Percentiles rank a stretch among this genome's conserved stretches.
Conservation (phyloP, 2,113 vertebrate species). For the Corythornis cristatus region DNA sequence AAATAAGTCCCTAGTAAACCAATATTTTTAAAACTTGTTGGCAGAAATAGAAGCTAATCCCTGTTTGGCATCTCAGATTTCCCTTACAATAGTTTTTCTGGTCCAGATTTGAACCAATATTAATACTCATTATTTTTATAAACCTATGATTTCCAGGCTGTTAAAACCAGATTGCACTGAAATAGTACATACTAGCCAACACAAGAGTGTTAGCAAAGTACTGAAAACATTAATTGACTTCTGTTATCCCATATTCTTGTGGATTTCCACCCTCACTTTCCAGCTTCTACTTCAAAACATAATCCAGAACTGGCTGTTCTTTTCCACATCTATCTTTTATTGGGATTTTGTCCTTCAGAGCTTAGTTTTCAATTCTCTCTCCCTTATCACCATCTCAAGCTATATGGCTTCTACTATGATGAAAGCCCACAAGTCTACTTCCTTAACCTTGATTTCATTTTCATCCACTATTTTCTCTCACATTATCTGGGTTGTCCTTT, state of each 20-base stretch:
- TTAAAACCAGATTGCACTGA: neutral
- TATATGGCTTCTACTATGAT: neutral
- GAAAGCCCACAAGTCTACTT: neutral
- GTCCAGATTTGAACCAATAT: constrained; percentile 15
- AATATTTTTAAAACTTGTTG: neutral
- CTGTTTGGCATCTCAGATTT: neutral
- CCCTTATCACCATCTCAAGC: neutral
- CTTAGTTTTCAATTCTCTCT: neutral
- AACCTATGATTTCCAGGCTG: constrained; percentile 7
- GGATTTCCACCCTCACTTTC: neutral
- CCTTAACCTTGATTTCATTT: neutral
- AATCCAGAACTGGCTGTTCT: neutral
- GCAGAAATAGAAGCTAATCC: neutral
- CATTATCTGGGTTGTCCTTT: neutral
- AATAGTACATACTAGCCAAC: neutral
- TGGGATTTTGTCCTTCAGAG: neutral
- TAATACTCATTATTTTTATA: constrained; percentile 8
- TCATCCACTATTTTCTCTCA: neutral
- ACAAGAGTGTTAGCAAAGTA: neutral
- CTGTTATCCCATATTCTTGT: neutral
- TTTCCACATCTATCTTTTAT: neutral
- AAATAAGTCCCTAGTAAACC: neutral
- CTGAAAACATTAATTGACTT: neutral
- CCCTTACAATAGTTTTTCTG: neutral
- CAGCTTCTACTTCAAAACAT: neutral